Conservation (phyloP, 2,113 vertebrate genomes). For the Cheilinus undulatus region DNA sequence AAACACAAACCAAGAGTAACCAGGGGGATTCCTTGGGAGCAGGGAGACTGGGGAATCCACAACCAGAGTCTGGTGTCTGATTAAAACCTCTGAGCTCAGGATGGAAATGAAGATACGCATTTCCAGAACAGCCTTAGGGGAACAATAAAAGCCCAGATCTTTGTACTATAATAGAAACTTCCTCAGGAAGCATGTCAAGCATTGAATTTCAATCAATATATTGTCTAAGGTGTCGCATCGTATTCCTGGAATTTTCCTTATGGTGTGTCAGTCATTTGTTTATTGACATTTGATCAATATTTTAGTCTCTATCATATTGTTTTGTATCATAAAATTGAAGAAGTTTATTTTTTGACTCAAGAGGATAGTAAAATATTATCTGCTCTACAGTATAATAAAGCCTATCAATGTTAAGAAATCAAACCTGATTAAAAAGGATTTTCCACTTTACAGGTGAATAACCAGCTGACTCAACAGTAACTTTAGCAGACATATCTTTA, state of each 20-base stretch:
- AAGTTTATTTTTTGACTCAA: neutral
- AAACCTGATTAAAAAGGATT: neutral
- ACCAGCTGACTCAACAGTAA: neutral
- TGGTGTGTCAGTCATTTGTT: neutral
- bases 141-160: neutral
- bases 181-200: neutral
- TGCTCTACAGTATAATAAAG: neutral
- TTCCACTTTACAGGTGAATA: neutral
- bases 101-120: conserved; percentile 42
- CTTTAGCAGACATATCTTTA: neutral
- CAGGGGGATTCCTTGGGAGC: conserved; percentile 65
- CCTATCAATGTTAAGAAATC: neutral
- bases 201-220: conserved; percentile 46
- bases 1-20: conserved; percentile 35
- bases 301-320: neutral
- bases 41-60: conserved; percentile 62
- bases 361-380: neutral
- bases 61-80: conserved; percentile 13
- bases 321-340: neutral
- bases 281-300: neutral
- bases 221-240: conserved; percentile 1
- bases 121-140: conserved; percentile 7
- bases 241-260: conserved; percentile 16
- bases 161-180: conserved; percentile 7
- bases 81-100: conserved; percentile 39